phyloP scores from a whole-genome alignment of 2,888 invertebrate species.

The Homarus gammarus region DNA sequence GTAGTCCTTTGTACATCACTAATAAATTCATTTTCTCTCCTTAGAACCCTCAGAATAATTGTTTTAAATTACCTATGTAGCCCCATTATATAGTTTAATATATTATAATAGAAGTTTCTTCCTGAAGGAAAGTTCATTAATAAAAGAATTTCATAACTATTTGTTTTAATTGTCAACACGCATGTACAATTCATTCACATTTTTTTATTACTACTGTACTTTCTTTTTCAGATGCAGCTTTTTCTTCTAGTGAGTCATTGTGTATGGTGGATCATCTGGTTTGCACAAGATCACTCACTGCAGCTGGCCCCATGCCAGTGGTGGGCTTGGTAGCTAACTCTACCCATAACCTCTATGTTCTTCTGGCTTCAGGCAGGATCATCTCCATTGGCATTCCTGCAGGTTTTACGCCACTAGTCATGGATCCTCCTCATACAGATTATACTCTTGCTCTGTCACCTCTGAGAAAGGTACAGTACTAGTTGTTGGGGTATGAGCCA shows the following conservation, averaged over 20 bases:
- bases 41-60: too few species aligned
- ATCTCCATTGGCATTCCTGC: constrained; percentile 25
- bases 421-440: not conserved
- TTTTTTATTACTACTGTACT: not conserved
- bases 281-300: constrained; percentile 79
- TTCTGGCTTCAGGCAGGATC: constrained; percentile 61
- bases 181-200: not conserved
- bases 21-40: too few species aligned
- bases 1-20: too few species aligned
- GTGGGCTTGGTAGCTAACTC: constrained; percentile 74
- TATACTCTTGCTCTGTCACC: constrained; percentile 31
- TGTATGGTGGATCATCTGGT: constrained; percentile 80
- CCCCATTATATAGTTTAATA: too few species aligned
- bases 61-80: too few species aligned
- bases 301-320: constrained; percentile 76
- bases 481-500: not conserved
- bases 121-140: too few species aligned
- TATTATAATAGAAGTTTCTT: too few species aligned
- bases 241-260: constrained; percentile 75
- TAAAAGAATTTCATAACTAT: too few species aligned
- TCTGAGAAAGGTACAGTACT: constrained; percentile 55
- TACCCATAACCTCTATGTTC: constrained; percentile 21
- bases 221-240: constrained; percentile 37
- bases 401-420: constrained; percentile 28
- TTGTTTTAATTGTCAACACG: not conserved